Percentiles rank a stretch among this genome's conserved stretches.
Evolutionary conservation across 2,888 invertebrate genomes (phyloP).

Genomic region (Megalurothrips usitatus): DNA sequence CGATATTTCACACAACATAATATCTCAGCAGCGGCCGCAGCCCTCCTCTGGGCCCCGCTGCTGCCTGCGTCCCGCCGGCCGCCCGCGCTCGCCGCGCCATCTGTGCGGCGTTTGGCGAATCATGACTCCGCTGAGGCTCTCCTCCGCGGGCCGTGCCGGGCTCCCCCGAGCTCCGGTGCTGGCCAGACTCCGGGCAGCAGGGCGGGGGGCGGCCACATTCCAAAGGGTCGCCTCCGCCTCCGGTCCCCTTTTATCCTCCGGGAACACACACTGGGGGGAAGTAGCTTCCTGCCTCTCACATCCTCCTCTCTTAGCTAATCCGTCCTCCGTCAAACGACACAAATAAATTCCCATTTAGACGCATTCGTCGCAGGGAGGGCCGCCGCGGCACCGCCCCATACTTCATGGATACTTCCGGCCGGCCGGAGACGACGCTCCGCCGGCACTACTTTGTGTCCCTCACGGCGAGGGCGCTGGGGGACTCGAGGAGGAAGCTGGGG

Average conservation of each 20-base stretch:
- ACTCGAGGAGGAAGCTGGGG: background rate
- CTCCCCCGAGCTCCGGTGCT: too few relatives aligned
- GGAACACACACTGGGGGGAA: background rate
- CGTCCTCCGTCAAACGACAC: constrained; percentile 9
- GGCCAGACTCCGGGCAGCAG: background rate
- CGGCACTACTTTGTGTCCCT: constrained; percentile 10
- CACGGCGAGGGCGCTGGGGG: background rate
- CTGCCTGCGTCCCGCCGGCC: too few relatives aligned
- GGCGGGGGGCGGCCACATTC: background rate
- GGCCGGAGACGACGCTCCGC: background rate
- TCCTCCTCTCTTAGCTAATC: constrained; percentile 9
- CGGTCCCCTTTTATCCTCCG: background rate
- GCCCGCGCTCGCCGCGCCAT: background rate
- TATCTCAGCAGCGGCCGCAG: background rate
- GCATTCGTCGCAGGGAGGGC: background rate
- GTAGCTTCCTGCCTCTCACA: constrained; percentile 12
- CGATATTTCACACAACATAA: too few relatives aligned
- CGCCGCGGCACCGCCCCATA: background rate
- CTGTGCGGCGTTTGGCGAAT: background rate
- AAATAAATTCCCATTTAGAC: constrained; percentile 23
- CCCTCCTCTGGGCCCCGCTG: background rate
- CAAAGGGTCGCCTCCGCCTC: background rate
- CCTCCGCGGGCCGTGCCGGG: too few relatives aligned
- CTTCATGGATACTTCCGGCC: constrained; percentile 16
- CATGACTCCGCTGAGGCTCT: background rate